Evolutionary conservation across 2,797 vertebrate species (phyloP).

Genomic region (Eulemur rubriventer): DNA sequence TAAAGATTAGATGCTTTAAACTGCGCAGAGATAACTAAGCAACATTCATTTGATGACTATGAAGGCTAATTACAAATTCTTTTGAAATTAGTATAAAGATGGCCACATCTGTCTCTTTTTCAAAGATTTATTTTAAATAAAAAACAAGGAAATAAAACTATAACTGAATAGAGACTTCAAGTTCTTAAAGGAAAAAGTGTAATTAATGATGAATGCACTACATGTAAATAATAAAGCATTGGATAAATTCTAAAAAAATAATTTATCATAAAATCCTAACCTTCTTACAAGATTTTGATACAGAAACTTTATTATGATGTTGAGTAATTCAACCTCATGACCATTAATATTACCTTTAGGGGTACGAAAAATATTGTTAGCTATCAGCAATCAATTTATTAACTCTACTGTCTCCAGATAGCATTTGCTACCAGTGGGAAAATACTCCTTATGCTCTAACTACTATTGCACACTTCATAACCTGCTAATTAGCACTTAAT

Average conservation of each 20-base stretch:
- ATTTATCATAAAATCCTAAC: slow-evolving; percentile 20
- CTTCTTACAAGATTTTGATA: slow-evolving; percentile 32
- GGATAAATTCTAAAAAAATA: slow-evolving; percentile 19
- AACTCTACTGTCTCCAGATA: neutral
- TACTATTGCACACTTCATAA: slow-evolving; percentile 41
- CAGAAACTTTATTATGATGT: neutral
- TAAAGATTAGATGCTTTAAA: neutral
- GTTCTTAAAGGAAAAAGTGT: slow-evolving; percentile 27
- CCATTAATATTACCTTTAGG: neutral
- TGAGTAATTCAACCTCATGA: neutral
- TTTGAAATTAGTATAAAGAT: slow-evolving; percentile 28
- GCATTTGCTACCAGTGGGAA: slow-evolving; percentile 30
- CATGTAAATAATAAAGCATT: neutral
- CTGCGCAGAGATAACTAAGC: neutral
- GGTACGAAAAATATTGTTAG: slow-evolving; percentile 39
- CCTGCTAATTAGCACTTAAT: slow-evolving; percentile 60
- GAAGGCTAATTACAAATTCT: slow-evolving; percentile 22
- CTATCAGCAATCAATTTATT: slow-evolving; percentile 43
- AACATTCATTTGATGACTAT: neutral
- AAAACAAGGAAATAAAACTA: slow-evolving; percentile 6
- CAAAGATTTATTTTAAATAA: slow-evolving; percentile 15
- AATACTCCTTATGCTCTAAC: slow-evolving; percentile 16
- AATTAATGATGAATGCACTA: neutral
- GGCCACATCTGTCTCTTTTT: neutral
- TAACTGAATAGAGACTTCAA: neutral